A percentile compares a stretch with the other conserved stretches of the same genome.
phyloP scores from a whole-genome alignment of 1,140 invertebrate species.

The Drosophila grimshawi region DNA sequence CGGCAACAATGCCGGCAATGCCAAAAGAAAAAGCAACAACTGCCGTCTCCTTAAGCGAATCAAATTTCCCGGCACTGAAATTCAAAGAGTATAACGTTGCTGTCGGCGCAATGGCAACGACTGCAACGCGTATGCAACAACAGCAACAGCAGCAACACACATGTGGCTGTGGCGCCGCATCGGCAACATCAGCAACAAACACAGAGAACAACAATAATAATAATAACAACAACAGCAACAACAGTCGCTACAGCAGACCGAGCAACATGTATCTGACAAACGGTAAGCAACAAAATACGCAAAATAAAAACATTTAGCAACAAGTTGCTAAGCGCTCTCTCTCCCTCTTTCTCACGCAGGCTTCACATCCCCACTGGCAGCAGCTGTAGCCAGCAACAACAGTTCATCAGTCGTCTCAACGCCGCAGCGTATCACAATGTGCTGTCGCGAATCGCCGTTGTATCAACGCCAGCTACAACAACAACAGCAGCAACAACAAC shows the following conservation, averaged over 20 bases:
- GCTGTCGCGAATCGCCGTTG: conserved; percentile 37
- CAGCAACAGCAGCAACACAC: conserved; percentile 44
- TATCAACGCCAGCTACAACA: conserved; percentile 28
- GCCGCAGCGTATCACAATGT: conserved; percentile 64
- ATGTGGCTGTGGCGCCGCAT: conserved; percentile 23
- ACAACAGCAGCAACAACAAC: conserved; percentile 22
- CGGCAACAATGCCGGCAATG: conserved; percentile 83
- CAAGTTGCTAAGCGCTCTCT: conserved; percentile 54
- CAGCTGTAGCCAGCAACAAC: conserved; percentile 78
- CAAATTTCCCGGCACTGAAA: conserved; percentile 68
- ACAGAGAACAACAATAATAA: conserved; percentile 47
- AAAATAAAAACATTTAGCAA: conserved; percentile 21
- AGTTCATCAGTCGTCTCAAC: conserved; percentile 60
- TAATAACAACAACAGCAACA: conserved; percentile 48
- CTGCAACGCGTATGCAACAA: conserved; percentile 52
- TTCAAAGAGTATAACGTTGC: conserved; percentile 60
- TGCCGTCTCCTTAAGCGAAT: conserved; percentile 74
- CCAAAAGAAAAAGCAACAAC: conserved; percentile 82
- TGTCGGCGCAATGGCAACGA: conserved; percentile 55
- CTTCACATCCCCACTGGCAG: conserved; percentile 76
- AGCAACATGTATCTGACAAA: conserved; percentile 3
- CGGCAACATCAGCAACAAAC: conserved; percentile 23
- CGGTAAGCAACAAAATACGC: not conserved
- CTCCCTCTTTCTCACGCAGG: conserved; percentile 45
- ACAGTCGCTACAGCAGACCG: conserved; percentile 45